Evolutionary conservation across 2,888 invertebrate species (phyloP).

Genomic region (Protophormia terraenovae): DNA sequence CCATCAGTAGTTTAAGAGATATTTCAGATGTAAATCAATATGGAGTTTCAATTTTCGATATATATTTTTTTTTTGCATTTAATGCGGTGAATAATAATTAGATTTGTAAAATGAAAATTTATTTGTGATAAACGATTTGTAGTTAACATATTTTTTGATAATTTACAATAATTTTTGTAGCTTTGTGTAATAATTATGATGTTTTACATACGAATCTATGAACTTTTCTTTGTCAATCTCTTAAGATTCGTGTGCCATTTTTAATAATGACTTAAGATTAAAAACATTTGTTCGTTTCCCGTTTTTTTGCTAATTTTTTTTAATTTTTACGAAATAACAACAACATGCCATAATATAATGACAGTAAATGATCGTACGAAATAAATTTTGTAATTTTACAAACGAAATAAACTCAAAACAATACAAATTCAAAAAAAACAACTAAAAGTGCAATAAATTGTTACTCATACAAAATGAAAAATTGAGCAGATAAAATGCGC

Average conservation of each 20-base stretch:
- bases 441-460: conserved; percentile 25
- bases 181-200: not conserved
- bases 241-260: conserved; percentile 17
- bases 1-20: too few relatives aligned
- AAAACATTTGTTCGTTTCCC: not conserved
- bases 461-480: conserved; percentile 1
- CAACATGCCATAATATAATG: conserved; percentile 13
- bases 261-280: conserved; percentile 39
- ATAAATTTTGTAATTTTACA: not conserved
- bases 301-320: not conserved
- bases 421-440: not conserved
- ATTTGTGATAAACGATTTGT: too few relatives aligned
- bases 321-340: not conserved
- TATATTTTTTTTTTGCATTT: too few relatives aligned
- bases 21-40: too few relatives aligned
- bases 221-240: conserved; percentile 4
- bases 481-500: conserved; percentile 52
- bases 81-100: too few relatives aligned
- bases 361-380: conserved; percentile 1
- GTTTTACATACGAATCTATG: conserved; percentile 5
- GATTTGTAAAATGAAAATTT: too few relatives aligned
- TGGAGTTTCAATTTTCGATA: too few relatives aligned
- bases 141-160: too few relatives aligned
- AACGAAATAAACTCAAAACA: not conserved
- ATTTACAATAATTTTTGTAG: not conserved